Evolutionary conservation across 2,113 vertebrate species (phyloP), one percentile per base, ranked within the genome.

Genomic region (Haemorhous mexicanus): DNA sequence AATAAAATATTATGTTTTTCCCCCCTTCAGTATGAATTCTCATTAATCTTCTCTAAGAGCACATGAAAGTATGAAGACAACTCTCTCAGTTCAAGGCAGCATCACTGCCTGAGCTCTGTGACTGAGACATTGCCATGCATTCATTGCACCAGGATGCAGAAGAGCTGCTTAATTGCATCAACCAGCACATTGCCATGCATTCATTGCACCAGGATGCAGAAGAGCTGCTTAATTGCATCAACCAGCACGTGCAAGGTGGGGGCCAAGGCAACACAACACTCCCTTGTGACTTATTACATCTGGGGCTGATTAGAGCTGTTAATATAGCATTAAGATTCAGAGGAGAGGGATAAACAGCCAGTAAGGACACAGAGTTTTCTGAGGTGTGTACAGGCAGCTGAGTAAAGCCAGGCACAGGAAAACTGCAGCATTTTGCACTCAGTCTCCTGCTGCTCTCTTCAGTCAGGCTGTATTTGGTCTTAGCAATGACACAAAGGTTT

Each of bases 1-100:
- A 96, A 97, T 96, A 97, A 97, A 97, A 90, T 73, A 94, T 69
- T 55, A 49, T 84, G 66, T 2, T 96, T 83, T 70, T 7, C 5
- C 22, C 47, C 10, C 28, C 35, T 56, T 56, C 67, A 28, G 52
- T 93, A 90, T 59, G 75, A 95, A 95, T 84, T 84, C 68, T 46
- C 85, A 84, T 96, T 93, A 75, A 87, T 96, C 91, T 90, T 63
- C 82, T 90, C 7, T 52, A 95, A 90, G 69, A 75, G 59, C 46
- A 74, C 3, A 2, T 49, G 87, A 87, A 93, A 94, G 68, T 7
- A 26, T 78, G 52, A 59, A 75, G 69, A 56, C 76, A 76, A 16
- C 28, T 73, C 67, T 46, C 61, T 90, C 79, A 66, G n/a, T 72
- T 68, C 59, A 27, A 89, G 66, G 47, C 81, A 92, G 47, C 52